Conservation (phyloP, 2,797 vertebrate species). For the Tinamus major region DNA sequence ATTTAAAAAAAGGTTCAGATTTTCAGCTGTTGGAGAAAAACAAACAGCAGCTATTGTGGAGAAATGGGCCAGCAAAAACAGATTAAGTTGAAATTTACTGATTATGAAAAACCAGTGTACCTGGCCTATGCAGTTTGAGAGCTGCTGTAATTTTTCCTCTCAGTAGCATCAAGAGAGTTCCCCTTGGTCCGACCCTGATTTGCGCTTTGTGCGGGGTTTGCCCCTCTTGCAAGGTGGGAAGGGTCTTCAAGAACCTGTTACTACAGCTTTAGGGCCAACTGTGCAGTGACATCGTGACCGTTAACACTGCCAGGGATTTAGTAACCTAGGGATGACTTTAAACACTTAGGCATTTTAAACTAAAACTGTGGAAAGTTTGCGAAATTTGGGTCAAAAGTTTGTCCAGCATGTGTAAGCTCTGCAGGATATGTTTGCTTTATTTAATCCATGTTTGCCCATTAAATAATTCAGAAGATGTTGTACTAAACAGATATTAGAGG, state of each 20-base stretch:
- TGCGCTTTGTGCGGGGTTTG: not conserved
- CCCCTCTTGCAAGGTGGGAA: not conserved
- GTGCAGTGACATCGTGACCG: not conserved
- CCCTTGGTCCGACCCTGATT: not conserved
- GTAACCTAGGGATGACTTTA: not conserved
- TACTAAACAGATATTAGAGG: constrained; percentile 68
- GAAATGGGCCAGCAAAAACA: not conserved
- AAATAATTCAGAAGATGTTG: constrained; percentile 69
- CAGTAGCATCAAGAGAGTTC: not conserved
- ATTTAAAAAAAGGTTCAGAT: not conserved
- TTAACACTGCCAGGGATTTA: not conserved
- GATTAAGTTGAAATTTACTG: not conserved
- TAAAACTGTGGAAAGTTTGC: not conserved
- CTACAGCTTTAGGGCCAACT: not conserved
- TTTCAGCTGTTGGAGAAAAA: not conserved
- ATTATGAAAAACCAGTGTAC: not conserved
- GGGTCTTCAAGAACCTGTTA: not conserved
- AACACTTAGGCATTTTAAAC: not conserved
- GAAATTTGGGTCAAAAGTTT: constrained; percentile 28
- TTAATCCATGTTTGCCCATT: constrained; percentile 68
- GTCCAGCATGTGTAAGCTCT: not conserved
- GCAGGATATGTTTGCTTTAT: constrained; percentile 56
- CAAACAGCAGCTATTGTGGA: not conserved
- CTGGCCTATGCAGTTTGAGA: not conserved
- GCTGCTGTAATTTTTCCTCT: not conserved